phyloP scores from a whole-genome alignment of 2,797 vertebrate genomes.

The Notolabrus celidotus region DNA sequence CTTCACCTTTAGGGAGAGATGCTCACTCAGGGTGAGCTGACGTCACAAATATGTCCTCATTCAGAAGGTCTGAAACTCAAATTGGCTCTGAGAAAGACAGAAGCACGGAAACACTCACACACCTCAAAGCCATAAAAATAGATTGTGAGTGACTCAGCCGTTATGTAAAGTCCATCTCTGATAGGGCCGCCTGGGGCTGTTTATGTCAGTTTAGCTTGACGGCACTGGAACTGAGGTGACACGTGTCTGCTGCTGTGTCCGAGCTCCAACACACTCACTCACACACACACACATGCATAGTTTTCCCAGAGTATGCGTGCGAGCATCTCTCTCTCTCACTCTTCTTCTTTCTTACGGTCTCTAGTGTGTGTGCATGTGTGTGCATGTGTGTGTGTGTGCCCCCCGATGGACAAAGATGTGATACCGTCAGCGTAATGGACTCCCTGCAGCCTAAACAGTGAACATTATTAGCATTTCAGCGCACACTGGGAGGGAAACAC shows the following conservation, averaged over 20 bases:
- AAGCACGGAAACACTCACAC: conserved; percentile 56
- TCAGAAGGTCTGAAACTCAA: conserved; percentile 56
- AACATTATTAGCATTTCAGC: conserved; percentile 65
- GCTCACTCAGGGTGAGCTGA: conserved; percentile 39
- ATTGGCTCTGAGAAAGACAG: conserved; percentile 61
- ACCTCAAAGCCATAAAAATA: conserved; percentile 84
- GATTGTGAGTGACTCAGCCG: conserved; percentile 83
- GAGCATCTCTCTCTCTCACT: conserved; percentile 28
- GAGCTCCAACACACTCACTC: conserved; percentile 46
- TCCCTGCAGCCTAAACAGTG: conserved; percentile 67
- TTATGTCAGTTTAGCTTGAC: conserved; percentile 83
- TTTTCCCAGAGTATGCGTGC: conserved; percentile 40
- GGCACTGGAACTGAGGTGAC: conserved; percentile 77
- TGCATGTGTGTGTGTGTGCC: conserved; percentile 31
- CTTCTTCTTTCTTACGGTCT: conserved; percentile 44
- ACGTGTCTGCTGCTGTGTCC: conserved; percentile 83
- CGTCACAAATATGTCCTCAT: conserved; percentile 55
- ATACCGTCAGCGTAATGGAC: conserved; percentile 64
- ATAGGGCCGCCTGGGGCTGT: conserved; percentile 79
- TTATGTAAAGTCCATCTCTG: conserved; percentile 86
- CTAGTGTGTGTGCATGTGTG: conserved; percentile 31
- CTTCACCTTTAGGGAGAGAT: conserved; percentile 1
- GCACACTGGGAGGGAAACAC: conserved; percentile 52
- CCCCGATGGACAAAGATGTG: conserved; percentile 56
- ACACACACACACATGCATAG: conserved; percentile 22